Base-by-base conservation (phyloP, 2,797 vertebrate species). In the Anguilla megastoma region DNA sequence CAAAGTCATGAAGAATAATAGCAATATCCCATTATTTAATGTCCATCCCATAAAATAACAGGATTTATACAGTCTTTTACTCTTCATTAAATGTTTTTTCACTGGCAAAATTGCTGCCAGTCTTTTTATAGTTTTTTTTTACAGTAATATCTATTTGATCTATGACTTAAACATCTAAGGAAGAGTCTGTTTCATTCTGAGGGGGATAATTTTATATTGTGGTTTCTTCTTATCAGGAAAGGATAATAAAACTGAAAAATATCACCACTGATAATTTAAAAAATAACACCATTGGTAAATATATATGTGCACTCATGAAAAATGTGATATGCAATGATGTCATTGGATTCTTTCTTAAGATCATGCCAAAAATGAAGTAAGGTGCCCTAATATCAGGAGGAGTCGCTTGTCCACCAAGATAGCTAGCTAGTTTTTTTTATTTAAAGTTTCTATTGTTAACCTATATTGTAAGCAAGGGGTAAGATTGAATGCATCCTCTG, bases 401-500 rank as follows among this genome's bases (percentile, higher is more conserved):
- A 63, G 14, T 63, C 2, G 21, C 21, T 63, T 33, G 27, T 9
- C 27, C 27, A 74, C 69, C 30, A 74, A 33, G 30, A 4, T 69
- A 16, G 2, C 7, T 18, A 41, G 54, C 36, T 48, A n/a, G 41
- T 45, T 52, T 56, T 86, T 84, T 66, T 84, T 66, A 5, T n/a
- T n/a, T n/a, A n/a, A 84, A 5, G 52, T n/a, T 2, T 30, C 3
- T 87, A 82, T 36, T 14, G 33, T 63, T 48, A 56, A 48, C 41
- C 58, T 50, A 41, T 76, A 83, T 63, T 54, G 86, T 83, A 41
- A 84, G 48, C 16, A 58, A 83, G 50, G 18, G n/a, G 76, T 87
- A 82, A 27, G 33, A 60, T 87, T 87, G 60, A 82, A 52, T 82
- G 33, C 21, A 82, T 87, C 16, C n/a, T 87, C 33, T 52, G 24